Conservation (phyloP, 2,797 vertebrate species). For the Anabacerthia variegaticeps region DNA sequence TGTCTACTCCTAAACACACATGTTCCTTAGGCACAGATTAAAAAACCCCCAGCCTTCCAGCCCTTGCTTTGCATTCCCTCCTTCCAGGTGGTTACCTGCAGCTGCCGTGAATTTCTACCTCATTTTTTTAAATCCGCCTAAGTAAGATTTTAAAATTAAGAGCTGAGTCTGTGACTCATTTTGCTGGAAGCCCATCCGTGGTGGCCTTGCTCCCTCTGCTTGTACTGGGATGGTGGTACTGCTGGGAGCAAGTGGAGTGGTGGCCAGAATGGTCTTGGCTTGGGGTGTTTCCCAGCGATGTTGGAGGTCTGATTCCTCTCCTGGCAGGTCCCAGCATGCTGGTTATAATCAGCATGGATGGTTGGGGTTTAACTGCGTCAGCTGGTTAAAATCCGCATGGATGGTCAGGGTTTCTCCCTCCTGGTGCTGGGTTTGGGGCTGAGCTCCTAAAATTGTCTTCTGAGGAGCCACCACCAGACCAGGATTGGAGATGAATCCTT, state of each 20-base stretch:
- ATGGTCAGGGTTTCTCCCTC: not conserved
- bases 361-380: not conserved
- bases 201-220: not conserved
- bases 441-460: not conserved
- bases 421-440: not conserved
- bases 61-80: not conserved
- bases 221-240: not conserved
- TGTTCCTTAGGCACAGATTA: not conserved
- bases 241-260: not conserved
- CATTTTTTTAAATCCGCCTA: not conserved
- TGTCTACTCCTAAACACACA: not conserved
- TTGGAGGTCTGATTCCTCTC: not conserved
- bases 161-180: rapidly evolving
- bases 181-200: not conserved
- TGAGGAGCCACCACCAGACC: not conserved
- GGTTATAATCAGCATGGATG: not conserved
- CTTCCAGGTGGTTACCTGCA: not conserved
- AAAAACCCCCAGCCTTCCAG: not conserved
- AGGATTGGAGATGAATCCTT: not conserved
- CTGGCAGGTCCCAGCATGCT: rapidly evolving
- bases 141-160: not conserved
- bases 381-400: not conserved
- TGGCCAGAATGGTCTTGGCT: not conserved
- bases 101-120: not conserved
- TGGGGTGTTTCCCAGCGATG: rapidly evolving